These are phyloP conservation scores for Emmelina monodactyla DNA, from an alignment of 2,888 invertebrate species.

Conservation along the genomic window DNA sequence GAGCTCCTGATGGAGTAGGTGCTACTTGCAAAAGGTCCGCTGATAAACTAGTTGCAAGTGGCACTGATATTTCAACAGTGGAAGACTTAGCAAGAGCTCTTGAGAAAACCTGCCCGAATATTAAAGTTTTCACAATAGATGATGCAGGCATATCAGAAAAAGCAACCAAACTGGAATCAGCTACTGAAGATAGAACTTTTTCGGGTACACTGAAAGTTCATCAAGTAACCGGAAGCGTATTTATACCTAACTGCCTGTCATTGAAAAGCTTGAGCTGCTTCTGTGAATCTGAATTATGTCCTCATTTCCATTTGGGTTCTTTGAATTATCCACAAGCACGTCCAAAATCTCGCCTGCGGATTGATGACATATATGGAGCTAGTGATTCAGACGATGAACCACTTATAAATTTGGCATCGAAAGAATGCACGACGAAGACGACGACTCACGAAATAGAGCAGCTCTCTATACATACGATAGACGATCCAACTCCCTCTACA, in stretches of 20 bases:
- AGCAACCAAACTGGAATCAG: conserved; percentile 4
- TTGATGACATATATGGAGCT: conserved; percentile 10
- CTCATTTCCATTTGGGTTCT: conserved; percentile 8
- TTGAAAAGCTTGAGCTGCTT: conserved; percentile 13
- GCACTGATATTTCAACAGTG: conserved; percentile 11
- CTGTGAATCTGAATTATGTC: conserved; percentile 10
- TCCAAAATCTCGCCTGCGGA: no score
- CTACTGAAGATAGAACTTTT: conserved; percentile 3
- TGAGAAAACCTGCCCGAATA: conserved; percentile 6
- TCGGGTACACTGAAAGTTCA: conserved; percentile 11
- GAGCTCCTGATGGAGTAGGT: conserved; percentile 13
- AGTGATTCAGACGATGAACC: conserved; percentile 12
- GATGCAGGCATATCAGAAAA: conserved; percentile 9
- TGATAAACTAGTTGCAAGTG: conserved; percentile 10
- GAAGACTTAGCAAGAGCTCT: conserved; percentile 8
- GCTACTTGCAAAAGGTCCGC: conserved; percentile 10
- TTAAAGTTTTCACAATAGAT: conserved; percentile 9
- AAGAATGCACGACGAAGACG: conserved; percentile 10
- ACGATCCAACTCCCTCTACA: conserved; percentile 8
- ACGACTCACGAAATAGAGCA: conserved; percentile 11
- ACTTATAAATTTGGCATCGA: conserved; percentile 10
- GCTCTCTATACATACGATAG: conserved; percentile 10
- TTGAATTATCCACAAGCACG: conserved; percentile 7
- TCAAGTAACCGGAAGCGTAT: conserved; percentile 7
- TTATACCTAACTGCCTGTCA: conserved; percentile 9